Conservation (phyloP, 2,888 invertebrate species). For the Oxytorus armatus region DNA sequence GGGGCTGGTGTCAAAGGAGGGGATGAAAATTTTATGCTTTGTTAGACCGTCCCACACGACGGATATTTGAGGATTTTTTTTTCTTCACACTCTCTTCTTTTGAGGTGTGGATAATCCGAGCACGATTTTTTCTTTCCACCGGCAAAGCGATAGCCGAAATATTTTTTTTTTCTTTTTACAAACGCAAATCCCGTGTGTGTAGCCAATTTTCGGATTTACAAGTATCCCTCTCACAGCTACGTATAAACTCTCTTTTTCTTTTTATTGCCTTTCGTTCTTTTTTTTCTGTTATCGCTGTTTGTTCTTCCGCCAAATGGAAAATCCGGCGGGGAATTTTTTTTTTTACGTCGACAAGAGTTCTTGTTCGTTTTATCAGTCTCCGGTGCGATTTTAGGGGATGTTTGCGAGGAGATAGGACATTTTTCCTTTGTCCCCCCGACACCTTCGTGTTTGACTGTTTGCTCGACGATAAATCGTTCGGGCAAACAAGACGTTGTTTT, state of each 20-base stretch:
- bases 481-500: background rate
- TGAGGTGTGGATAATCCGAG: constrained; percentile 68
- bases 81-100: constrained; percentile 20
- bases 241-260: background rate
- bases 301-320: constrained; percentile 24
- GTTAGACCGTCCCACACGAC: constrained; percentile 72
- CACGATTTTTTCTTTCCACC: constrained; percentile 50
- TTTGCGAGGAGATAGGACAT: constrained; percentile 47
- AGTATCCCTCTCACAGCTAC: background rate
- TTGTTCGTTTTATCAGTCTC: constrained; percentile 31
- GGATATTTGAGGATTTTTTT: constrained; percentile 58
- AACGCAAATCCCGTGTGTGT: constrained; percentile 6
- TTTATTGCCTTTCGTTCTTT: constrained; percentile 9
- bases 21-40: constrained; percentile 81
- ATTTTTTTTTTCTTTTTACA: constrained; percentile 13
- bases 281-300: constrained; percentile 24
- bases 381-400: background rate
- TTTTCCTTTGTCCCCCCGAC: constrained; percentile 50
- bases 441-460: constrained; percentile 41
- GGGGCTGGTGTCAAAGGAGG: constrained; percentile 38
- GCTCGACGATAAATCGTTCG: constrained; percentile 19
- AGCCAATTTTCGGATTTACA: constrained; percentile 55
- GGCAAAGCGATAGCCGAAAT: constrained; percentile 45
- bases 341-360: background rate
- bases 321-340: constrained; percentile 3